Conservation (phyloP, 2,797 vertebrate species). For the Phylloscopus collybita region DNA sequence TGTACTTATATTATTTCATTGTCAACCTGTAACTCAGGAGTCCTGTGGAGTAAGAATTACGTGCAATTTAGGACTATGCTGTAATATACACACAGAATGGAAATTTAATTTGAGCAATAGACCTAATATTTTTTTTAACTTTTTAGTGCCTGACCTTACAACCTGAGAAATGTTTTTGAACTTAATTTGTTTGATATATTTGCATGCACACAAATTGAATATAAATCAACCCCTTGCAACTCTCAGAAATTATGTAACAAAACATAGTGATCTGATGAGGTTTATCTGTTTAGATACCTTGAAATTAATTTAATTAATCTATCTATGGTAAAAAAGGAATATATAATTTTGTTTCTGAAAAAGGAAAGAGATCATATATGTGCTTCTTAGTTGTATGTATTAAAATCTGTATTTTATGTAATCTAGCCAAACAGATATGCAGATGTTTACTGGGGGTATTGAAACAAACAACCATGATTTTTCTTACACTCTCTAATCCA, state of each 20-base stretch:
- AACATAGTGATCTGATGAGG: not conserved
- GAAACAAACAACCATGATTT: not conserved
- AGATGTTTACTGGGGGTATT: not conserved
- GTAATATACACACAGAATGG: not conserved
- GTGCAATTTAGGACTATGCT: not conserved
- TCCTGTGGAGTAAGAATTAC: not conserved
- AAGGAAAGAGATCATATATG: not conserved
- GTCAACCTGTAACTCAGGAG: not conserved
- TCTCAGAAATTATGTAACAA: not conserved
- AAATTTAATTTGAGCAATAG: conserved; percentile 3
- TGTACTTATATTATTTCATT: not conserved
- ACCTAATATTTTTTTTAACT: not conserved
- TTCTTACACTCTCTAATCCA: not conserved
- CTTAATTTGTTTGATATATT: not conserved
- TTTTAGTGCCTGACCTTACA: not conserved
- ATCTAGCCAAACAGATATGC: not conserved
- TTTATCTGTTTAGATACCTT: not conserved
- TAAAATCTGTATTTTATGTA: not conserved
- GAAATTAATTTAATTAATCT: not conserved
- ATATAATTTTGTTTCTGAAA: not conserved
- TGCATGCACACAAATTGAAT: not conserved
- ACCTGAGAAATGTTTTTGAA: not conserved
- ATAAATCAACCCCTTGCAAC: not conserved
- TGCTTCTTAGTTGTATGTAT: not conserved
- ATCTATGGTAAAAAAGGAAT: not conserved